Percentiles rank a stretch among this genome's conserved stretches.
Conservation (phyloP, 2,888 invertebrate species). For the Tryphoninae sp. region DNA sequence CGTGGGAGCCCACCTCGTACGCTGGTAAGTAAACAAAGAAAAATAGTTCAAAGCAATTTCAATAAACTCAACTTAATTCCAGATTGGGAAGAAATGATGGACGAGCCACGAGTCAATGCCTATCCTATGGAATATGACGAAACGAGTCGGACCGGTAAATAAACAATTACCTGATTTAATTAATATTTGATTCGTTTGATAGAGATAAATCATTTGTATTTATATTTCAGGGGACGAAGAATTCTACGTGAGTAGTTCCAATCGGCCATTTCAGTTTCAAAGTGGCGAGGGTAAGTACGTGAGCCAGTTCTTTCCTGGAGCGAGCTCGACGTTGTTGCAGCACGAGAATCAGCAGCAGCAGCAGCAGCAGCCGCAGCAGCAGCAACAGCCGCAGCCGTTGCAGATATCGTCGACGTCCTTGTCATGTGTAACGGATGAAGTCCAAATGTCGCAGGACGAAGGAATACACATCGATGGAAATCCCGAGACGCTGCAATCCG, state of each 20-base stretch:
- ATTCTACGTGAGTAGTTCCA: conserved; percentile 89
- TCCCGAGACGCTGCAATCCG: conserved; percentile 5
- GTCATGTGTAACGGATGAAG: conserved; percentile 62
- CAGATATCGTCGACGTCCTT: conserved; percentile 60
- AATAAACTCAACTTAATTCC: not conserved
- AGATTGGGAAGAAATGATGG: conserved; percentile 80
- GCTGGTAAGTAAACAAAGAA: conserved; percentile 74
- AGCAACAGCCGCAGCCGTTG: conserved; percentile 63
- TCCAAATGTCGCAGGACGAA: conserved; percentile 58
- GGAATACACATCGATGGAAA: conserved; percentile 42
- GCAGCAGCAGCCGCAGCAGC: conserved; percentile 66
- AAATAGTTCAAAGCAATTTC: conserved; percentile 21
- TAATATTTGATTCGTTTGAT: conserved; percentile 5
- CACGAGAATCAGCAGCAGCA: conserved; percentile 65
- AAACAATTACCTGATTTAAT: conserved; percentile 23
- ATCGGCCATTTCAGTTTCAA: conserved; percentile 86
- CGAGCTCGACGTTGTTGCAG: conserved; percentile 71
- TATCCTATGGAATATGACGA: conserved; percentile 79
- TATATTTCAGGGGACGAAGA: conserved; percentile 83
- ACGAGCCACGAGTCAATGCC: conserved; percentile 77
- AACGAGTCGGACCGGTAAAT: conserved; percentile 74
- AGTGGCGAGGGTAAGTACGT: conserved; percentile 82
- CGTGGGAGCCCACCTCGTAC: conserved; percentile 70
- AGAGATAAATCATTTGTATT: conserved; percentile 30
- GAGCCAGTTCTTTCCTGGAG: conserved; percentile 89